Evolutionary conservation across 2,797 vertebrate species (phyloP), one percentile per base, ranked within the genome.

Genomic region (Microhierax caerulescens): DNA sequence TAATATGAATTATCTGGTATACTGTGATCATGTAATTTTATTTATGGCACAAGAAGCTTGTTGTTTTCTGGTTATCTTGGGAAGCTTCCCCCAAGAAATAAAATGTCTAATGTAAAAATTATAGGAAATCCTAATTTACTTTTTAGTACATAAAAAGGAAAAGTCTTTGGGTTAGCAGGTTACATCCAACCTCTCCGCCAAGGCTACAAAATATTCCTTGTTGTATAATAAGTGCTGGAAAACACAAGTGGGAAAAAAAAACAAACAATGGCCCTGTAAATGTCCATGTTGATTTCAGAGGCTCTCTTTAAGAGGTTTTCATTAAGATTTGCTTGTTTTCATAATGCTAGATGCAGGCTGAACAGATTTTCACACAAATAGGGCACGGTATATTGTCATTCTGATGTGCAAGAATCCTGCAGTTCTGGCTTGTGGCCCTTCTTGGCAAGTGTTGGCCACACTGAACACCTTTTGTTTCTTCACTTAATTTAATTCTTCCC

Each of bases 321-420:
- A 5, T 77, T 68, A 50, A 28, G 20, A 10, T 63, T 72, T 82
- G 32, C 39, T 19, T 56, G 12, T 37, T 89, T 50, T 50, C 27
- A 3, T 51, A 34, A 3, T 43, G 47, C 78, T 65, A 5, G 50
- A 2, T 47, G 32, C 51, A 60, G 65, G 43, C 73, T 82, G 90
- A 86, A 56, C 91, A 93, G 94, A 82, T 91, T 89, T 87, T 56
- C 83, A 76, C 32, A 39, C 23, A 93, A 95, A 53, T 24, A 82
- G 92, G 88, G 6, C 90, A 79, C 65, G 67, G 1, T 60, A 53
- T 21, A 15, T 19, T 83, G 77, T 85, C 77, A 36, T 76, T 34
- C 67, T 87, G 90, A 85, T 16, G 80, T 83, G 64, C 45, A 48
- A 8, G 90, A 60, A 30, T 36, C 90, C 92, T 54, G 69, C 86